Base-by-base conservation (phyloP, 53 echinoderm and acorn worm genomes). In the Crossaster papposus region DNA sequence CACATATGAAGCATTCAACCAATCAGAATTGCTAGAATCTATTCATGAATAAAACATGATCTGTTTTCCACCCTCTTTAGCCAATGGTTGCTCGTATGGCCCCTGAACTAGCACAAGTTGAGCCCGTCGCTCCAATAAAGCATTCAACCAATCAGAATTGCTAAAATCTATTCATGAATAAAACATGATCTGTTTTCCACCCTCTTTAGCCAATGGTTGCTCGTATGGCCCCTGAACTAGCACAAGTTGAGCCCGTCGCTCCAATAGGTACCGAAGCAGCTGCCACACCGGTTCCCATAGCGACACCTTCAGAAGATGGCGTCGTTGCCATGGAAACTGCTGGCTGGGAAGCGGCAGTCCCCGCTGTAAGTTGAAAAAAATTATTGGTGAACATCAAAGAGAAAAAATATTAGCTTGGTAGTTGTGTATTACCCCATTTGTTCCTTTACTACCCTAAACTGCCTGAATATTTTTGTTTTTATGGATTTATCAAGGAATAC, bases 281-380 rank as follows among this genome's bases (percentile, higher is more conserved):
- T 22, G 90, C 82, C 15, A 83, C 83, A 28, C 83, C 85, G 14
- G 87, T 86, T 28, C 85, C 85, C 30, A 28, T 36, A 1, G 87
- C 86, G 51, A 79, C 77, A 26, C 51, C 79, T 14, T 83, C 77
- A 14, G 90, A 79, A 36, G 80, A 73, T 2, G 79, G 70, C 10
- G 89, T 50, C 4, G 64, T 71, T 55, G 86, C 83, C 30, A 79
- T 72, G 72, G 90, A 80, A 34, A 83, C 80, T 70, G 65, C 83
- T 31, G 82, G 93, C 36, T 95, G 95, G 95, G 85, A 93, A 58
- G 95, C 95, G n/a, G 90, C 89, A 12, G 91, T 95, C 36, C 95
- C 93, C 30, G 73, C 80, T 33, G 95, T 95, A 54, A 89, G 95
- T 82, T 29, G 11, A 24, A 14, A n/a, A n/a, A n/a, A n/a, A n/a